A percentile compares a stretch with the other conserved stretches of the same genome.
Conservation (phyloP, 2,888 invertebrate genomes). For the Pseudeuparius sepicola region DNA sequence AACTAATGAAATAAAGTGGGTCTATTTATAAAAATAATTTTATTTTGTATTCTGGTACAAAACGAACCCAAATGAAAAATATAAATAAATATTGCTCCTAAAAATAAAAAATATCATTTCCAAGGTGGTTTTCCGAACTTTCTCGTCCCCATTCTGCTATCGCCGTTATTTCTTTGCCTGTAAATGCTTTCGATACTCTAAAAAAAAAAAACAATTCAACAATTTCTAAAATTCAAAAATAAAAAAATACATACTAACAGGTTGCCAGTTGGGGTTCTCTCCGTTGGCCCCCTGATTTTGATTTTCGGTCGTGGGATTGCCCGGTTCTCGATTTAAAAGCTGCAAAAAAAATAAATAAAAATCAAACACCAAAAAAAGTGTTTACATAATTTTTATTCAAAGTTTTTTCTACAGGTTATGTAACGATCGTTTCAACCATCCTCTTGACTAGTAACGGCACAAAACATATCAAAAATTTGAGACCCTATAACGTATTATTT, state of each 20-base stretch:
- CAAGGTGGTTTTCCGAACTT: conserved; percentile 27
- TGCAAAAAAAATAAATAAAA: conserved; percentile 21
- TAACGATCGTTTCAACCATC: too few relatives aligned
- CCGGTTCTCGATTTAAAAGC: conserved; percentile 31
- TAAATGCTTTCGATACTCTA: too few relatives aligned
- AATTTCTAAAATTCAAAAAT: conserved; percentile 3
- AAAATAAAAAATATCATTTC: conserved; percentile 27
- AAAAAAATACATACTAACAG: conserved; percentile 20
- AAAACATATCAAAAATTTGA: too few relatives aligned
- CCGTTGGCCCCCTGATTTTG: conserved; percentile 9
- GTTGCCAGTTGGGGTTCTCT: conserved; percentile 19
- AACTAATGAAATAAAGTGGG: too few relatives aligned
- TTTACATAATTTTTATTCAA: conserved; percentile 5
- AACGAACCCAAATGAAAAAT: too few relatives aligned
- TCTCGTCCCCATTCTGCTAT: conserved; percentile 17
- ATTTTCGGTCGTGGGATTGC: conserved; percentile 24
- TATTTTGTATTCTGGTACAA: too few relatives aligned
- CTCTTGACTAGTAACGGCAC: too few relatives aligned
- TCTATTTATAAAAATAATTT: too few relatives aligned
- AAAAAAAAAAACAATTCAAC: conserved; percentile 8
- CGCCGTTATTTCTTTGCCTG: conserved; percentile 14
- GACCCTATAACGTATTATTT: too few relatives aligned
- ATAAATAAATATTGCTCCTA: too few relatives aligned
- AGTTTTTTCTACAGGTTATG: too few relatives aligned
- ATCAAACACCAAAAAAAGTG: conserved; percentile 9